Percentiles rank a stretch among this genome's conserved stretches.
phyloP scores from a whole-genome alignment of 2,113 vertebrate species.

The Steatornis caripensis region DNA sequence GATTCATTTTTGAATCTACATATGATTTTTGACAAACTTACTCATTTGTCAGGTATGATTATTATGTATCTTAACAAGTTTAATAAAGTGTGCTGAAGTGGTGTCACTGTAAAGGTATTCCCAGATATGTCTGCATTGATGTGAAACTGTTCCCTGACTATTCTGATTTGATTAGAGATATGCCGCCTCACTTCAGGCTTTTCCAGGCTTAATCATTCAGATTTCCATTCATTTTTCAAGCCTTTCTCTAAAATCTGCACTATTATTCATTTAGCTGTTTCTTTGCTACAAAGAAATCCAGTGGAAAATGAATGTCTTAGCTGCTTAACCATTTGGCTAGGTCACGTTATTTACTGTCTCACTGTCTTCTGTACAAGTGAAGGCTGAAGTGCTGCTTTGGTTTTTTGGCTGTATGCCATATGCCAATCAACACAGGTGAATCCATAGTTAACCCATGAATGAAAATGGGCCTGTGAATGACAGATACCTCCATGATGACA shows the following conservation, averaged over 20 bases:
- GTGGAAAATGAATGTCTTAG: neutral
- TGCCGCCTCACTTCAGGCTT: neutral
- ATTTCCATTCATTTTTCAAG: constrained; percentile 65
- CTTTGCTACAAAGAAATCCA: constrained; percentile 29
- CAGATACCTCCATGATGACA: neutral
- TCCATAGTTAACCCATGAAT: neutral
- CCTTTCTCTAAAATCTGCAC: constrained; percentile 52
- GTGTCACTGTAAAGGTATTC: constrained; percentile 12
- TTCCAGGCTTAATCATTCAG: constrained; percentile 31
- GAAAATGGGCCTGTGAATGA: neutral
- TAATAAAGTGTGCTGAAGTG: constrained; percentile 22
- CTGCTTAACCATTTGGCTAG: neutral
- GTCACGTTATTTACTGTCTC: neutral
- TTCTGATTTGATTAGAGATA: constrained; percentile 34
- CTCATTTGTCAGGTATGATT: constrained; percentile 46
- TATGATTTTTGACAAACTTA: no score
- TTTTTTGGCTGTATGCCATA: neutral
- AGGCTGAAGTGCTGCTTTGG: neutral
- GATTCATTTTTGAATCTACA: neutral
- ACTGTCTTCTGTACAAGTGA: neutral
- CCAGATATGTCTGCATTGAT: constrained; percentile 4
- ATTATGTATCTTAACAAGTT: constrained; percentile 26
- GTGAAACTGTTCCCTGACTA: constrained; percentile 10
- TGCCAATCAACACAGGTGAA: neutral
- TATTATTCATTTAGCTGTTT: constrained; percentile 63